Conservation (phyloP, 1,140 invertebrate species). For the Anadara kagoshimensis region DNA sequence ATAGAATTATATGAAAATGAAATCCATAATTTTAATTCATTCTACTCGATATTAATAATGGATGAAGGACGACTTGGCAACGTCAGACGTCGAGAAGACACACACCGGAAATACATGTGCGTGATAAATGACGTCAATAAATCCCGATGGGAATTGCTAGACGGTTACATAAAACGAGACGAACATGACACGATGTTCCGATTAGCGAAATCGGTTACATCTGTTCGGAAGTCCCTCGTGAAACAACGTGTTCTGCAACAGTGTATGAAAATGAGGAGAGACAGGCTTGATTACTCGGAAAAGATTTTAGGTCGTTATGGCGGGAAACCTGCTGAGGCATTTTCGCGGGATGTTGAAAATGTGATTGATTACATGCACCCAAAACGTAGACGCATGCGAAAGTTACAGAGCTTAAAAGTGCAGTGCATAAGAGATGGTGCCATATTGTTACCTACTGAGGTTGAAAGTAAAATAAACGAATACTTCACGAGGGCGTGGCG, state of each 20-base stretch:
- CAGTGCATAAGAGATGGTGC: slow-evolving; percentile 37
- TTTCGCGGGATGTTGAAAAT: slow-evolving; percentile 42
- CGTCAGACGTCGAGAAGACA: slow-evolving; percentile 44
- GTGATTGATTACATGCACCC: slow-evolving; percentile 45
- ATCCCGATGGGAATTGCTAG: slow-evolving; percentile 24
- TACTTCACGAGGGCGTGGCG: slow-evolving; percentile 37
- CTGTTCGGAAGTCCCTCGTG: slow-evolving; percentile 18
- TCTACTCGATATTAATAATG: slow-evolving; percentile 11
- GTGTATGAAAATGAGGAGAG: slow-evolving; percentile 46
- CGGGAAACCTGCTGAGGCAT: slow-evolving; percentile 44
- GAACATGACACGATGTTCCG: slow-evolving; percentile 28
- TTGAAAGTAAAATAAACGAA: slow-evolving; percentile 31
- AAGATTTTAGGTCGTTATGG: slow-evolving; percentile 36
- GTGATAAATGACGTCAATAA: slow-evolving; percentile 47
- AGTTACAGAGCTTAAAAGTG: slow-evolving; percentile 29
- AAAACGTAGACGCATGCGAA: slow-evolving; percentile 23
- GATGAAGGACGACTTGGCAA: slow-evolving; percentile 43
- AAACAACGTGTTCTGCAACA: slow-evolving; percentile 41
- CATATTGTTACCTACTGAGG: slow-evolving; percentile 33
- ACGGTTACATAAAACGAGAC: slow-evolving; percentile 30
- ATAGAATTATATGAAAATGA: no score
- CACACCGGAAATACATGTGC: slow-evolving; percentile 43
- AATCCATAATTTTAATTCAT: no score
- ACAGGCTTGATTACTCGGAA: slow-evolving; percentile 16
- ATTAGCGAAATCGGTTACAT: slow-evolving; percentile 28